phyloP scores from a whole-genome alignment of 2,888 invertebrate species.

The Scrobipalpa atriplicella region DNA sequence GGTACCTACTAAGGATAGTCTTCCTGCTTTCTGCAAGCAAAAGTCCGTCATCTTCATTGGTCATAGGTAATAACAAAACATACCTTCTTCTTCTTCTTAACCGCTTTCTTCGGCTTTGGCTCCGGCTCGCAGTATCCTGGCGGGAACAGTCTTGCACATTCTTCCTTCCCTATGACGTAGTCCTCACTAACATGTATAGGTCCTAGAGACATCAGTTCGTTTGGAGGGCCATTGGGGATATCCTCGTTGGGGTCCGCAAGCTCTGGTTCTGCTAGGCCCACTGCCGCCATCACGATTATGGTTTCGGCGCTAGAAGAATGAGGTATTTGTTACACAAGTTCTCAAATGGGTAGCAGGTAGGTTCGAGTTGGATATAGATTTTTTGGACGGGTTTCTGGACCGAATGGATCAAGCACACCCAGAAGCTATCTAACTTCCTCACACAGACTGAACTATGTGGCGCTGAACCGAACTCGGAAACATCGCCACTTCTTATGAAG shows the following conservation, averaged over 20 bases:
- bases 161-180: constrained; percentile 83
- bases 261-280: constrained; percentile 84
- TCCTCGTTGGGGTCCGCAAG: constrained; percentile 84
- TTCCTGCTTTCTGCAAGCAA: too few species aligned
- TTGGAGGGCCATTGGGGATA: constrained; percentile 84
- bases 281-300: constrained; percentile 86
- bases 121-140: constrained; percentile 83
- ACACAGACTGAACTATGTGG: too few species aligned
- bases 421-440: too few species aligned
- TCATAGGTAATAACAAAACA: background rate
- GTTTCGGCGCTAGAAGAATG: constrained; percentile 83
- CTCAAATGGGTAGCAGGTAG: too few species aligned
- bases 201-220: constrained; percentile 84
- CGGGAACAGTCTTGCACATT: constrained; percentile 87
- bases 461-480: too few species aligned
- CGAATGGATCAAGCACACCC: too few species aligned
- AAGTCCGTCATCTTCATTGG: background rate
- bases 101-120: constrained; percentile 66
- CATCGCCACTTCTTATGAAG: too few species aligned
- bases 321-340: background rate
- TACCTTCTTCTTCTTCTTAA: constrained; percentile 82
- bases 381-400: too few species aligned
- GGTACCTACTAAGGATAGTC: too few species aligned
- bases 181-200: constrained; percentile 88
- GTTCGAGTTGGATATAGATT: too few species aligned